These are phyloP conservation scores for Alouatta palliata DNA, from an alignment of 2,113 vertebrate species.

Conservation along the genomic window DNA sequence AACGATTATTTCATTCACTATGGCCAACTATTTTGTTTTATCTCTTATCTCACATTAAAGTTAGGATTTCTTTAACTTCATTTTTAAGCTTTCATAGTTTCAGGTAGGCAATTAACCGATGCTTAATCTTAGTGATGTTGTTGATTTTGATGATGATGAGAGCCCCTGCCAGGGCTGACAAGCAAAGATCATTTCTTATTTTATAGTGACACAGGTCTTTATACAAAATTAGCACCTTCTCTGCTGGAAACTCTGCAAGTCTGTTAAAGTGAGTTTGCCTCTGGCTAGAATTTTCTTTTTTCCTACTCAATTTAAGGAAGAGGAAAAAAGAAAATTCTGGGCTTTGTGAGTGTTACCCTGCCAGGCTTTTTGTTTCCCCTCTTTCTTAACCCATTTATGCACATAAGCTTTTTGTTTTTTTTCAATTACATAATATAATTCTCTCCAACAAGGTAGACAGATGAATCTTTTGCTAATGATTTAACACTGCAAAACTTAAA, in stretches of 20 bases:
- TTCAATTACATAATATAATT: not conserved
- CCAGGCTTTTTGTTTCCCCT: not conserved
- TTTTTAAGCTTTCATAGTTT: constrained; percentile 22
- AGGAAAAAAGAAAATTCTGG: not conserved
- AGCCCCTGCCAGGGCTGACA: not conserved
- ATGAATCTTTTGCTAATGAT: not conserved
- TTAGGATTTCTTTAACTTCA: not conserved
- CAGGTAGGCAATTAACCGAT: not conserved
- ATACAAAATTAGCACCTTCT: not conserved
- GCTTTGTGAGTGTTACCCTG: not conserved
- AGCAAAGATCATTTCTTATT: not conserved
- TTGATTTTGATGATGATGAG: not conserved
- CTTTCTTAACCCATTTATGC: not conserved
- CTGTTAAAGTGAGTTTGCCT: constrained; percentile 8
- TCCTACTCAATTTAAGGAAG: not conserved
- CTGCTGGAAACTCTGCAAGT: not conserved
- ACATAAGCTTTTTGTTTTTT: not conserved
- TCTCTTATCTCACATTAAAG: not conserved
- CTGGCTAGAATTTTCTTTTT: constrained; percentile 33
- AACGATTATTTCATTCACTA: constrained; percentile 11
- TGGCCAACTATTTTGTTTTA: not conserved
- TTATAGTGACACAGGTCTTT: not conserved
- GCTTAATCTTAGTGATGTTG: not conserved
- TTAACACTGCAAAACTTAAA: not conserved
- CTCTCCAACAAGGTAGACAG: not conserved